Conservation (phyloP, 2,888 invertebrate species). For the Calliopum simillimum region DNA sequence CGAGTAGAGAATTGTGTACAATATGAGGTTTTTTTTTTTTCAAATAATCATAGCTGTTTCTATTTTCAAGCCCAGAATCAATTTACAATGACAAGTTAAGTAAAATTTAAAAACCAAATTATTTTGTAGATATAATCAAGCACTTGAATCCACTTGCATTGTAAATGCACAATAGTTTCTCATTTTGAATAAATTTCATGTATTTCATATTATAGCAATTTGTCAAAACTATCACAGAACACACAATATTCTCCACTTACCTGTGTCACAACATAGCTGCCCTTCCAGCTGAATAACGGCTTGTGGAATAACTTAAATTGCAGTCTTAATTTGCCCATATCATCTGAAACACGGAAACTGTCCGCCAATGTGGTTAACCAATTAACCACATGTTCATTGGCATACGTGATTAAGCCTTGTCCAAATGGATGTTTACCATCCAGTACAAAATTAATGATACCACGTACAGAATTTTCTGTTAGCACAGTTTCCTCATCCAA, state of each 20-base stretch:
- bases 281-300: constrained; percentile 97
- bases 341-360: constrained; percentile 95
- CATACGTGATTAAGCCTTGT: constrained; percentile 95
- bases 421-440: constrained; percentile 96
- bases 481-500: constrained; percentile 95
- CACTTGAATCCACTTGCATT: too few relatives aligned
- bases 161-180: too few relatives aligned
- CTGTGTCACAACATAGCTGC: constrained; percentile 97
- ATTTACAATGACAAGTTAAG: too few relatives aligned
- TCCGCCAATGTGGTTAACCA: constrained; percentile 97
- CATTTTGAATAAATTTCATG: too few relatives aligned
- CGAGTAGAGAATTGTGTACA: too few relatives aligned
- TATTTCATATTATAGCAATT: too few relatives aligned
- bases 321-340: constrained; percentile 95
- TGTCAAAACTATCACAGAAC: too few relatives aligned
- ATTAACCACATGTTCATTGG: constrained; percentile 95
- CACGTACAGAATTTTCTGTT: constrained; percentile 90
- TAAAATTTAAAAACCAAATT: too few relatives aligned
- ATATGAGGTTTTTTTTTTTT: too few relatives aligned
- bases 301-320: constrained; percentile 95
- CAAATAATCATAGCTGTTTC: too few relatives aligned
- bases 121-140: too few relatives aligned
- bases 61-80: too few relatives aligned
- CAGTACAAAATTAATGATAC: constrained; percentile 92
- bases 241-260: constrained; percentile 68